Evolutionary conservation across 2,888 invertebrate species (phyloP).

Genomic region (Parapristionchus giblindavisi): DNA sequence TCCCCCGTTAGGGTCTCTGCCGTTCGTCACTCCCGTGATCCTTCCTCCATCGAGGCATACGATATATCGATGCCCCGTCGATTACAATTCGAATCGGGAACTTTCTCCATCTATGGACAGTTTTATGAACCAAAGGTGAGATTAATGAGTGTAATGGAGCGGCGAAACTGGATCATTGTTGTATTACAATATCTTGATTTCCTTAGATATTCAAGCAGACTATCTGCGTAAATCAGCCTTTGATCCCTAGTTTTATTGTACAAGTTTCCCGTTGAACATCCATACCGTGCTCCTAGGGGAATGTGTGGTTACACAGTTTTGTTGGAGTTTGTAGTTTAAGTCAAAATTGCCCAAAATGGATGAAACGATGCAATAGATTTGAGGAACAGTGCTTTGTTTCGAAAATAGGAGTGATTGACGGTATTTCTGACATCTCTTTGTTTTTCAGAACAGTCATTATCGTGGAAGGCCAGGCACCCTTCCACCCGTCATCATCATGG

Average conservation of each 20-base stretch:
- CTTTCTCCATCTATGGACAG: conserved; percentile 49
- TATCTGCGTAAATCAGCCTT: no score
- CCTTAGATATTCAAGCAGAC: no score
- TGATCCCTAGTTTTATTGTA: no score
- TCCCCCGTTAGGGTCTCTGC: not conserved
- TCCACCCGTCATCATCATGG: conserved; percentile 71
- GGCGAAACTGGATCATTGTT: no score
- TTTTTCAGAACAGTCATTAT: conserved; percentile 68
- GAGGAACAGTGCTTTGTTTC: not conserved
- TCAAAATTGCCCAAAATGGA: no score
- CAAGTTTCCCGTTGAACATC: no score
- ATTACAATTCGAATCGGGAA: conserved; percentile 65
- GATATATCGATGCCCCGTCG: conserved; percentile 70
- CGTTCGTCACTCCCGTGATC: conserved; percentile 45
- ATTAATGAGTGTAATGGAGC: no score
- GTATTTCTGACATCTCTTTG: not conserved
- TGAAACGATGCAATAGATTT: not conserved
- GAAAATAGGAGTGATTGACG: not conserved
- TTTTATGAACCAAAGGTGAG: conserved; percentile 69
- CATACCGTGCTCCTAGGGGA: no score
- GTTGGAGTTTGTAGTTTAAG: no score
- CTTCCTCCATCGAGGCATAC: conserved; percentile 47
- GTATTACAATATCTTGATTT: no score
- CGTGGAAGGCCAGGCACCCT: conserved; percentile 59
- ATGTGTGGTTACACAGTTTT: no score